Evolutionary conservation across 2,797 vertebrate species (phyloP).

Genomic region (Ciconia nigra): DNA sequence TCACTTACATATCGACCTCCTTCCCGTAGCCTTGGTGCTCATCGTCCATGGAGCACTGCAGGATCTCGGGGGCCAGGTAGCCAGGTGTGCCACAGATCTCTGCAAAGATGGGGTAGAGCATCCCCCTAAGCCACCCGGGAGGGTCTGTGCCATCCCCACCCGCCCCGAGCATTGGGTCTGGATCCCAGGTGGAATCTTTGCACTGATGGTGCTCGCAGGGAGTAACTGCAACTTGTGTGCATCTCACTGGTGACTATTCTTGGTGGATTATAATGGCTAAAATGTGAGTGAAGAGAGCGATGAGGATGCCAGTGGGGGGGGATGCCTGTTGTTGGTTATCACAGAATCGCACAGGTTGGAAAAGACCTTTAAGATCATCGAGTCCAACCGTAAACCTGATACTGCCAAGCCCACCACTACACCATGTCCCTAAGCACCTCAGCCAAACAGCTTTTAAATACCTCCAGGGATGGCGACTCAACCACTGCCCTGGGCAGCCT

Average conservation of each 20-base stretch:
- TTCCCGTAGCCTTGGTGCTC: constrained; percentile 86
- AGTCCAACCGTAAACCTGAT: too few relatives aligned
- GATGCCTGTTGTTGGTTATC: neutral
- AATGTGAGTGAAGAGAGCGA: fast-evolving
- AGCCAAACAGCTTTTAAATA: too few relatives aligned
- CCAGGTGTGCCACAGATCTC: constrained; percentile 96
- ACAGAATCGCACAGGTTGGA: too few relatives aligned
- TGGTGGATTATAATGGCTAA: neutral
- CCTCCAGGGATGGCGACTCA: too few relatives aligned
- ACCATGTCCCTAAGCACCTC: too few relatives aligned
- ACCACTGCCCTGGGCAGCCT: too few relatives aligned
- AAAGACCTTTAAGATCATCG: too few relatives aligned
- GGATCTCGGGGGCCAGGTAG: constrained; percentile 95
- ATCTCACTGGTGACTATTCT: neutral
- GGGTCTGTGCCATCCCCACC: neutral
- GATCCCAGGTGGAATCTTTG: neutral
- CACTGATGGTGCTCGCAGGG: neutral
- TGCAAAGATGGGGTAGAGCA: constrained; percentile 52
- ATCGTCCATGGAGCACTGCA: constrained; percentile 94
- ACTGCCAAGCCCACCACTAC: too few relatives aligned
- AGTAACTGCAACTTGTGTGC: neutral
- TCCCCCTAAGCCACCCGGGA: neutral
- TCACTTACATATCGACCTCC: constrained; percentile 93
- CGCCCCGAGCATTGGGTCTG: neutral
- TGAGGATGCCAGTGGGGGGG: neutral